These are phyloP conservation scores for Xanthia icteritia DNA, from an alignment of 2,888 invertebrate species.

Conservation along the genomic window DNA sequence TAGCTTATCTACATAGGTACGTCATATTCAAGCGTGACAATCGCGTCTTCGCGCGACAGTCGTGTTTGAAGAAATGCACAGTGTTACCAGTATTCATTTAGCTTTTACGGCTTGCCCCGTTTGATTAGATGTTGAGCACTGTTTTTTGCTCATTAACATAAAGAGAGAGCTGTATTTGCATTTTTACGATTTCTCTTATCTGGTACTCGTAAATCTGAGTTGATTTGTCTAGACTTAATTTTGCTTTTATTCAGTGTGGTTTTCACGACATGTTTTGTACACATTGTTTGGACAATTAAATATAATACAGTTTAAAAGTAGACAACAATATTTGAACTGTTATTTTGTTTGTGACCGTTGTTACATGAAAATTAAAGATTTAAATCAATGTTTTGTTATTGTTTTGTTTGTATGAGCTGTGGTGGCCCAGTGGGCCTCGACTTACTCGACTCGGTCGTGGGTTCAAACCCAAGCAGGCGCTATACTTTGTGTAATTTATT, in stretches of 20 bases:
- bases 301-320: background rate
- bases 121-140: slow-evolving; percentile 1
- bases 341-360: background rate
- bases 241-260: background rate
- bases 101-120: background rate
- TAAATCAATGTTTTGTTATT: background rate
- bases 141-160: slow-evolving; percentile 10
- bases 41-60: background rate
- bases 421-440: no score
- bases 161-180: slow-evolving; percentile 18
- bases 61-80: background rate
- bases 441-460: no score
- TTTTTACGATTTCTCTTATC: slow-evolving; percentile 23
- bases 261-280: background rate
- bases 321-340: background rate
- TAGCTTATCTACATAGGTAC: no score
- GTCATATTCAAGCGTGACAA: no score
- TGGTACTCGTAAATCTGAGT: background rate
- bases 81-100: background rate
- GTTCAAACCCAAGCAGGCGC: no score
- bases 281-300: background rate
- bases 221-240: slow-evolving; percentile 40
- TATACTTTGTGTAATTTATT: no score
- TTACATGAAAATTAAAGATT: background rate
- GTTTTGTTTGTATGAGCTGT: background rate